Base-by-base conservation (phyloP, 2,888 invertebrate genomes). In the Xylophagus ater region DNA sequence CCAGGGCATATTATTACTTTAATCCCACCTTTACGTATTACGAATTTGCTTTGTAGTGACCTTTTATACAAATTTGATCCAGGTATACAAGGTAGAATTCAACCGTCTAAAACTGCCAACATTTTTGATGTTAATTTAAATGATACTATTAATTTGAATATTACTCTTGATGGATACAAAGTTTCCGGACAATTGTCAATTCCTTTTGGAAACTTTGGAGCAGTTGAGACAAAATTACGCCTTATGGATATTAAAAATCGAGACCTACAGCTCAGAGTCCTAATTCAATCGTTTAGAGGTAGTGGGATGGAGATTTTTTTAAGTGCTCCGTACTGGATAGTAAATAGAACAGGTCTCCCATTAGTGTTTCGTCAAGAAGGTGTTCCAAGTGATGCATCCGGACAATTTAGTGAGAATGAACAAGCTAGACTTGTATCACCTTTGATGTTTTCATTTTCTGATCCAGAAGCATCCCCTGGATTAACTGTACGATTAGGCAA, bases 271-370 rank as follows among this genome's bases (percentile, higher is more conserved):
- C 70, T 96, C 15, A 73, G 78, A 41, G 81, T 84, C 1, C 69
- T 76, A 20, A 77, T 81, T 32, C 62, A 67, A 20, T 66, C 70
- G 1, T 65, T 70, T 25, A 70, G 69, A 51, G 79, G 78, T 12
- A 72, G 69, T n/a, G 75, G 74, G 6, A 63, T 79, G 42, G 71
- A 71, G 69, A 80, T 76, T 30, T 76, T 76, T 14, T 71, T 94
- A 18, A 81, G 80, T 34, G 84, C 87, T 3, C 84, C 88, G 3
- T 93, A 83, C 67, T 97, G 96, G 96, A 76, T 98, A 49, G 79
- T 97, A 42, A 97, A 98, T 69, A 86, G 87, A 63, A 86, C 93
- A 5, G 96, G 96, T 0, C 68, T 98, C 44, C 96, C 97, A n/a
- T 68, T 98, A 44, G 82, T 98, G 38, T 92, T 94, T 63, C 78